phyloP scores from a whole-genome alignment of 1,140 invertebrate genomes.

The Diprion similis region DNA sequence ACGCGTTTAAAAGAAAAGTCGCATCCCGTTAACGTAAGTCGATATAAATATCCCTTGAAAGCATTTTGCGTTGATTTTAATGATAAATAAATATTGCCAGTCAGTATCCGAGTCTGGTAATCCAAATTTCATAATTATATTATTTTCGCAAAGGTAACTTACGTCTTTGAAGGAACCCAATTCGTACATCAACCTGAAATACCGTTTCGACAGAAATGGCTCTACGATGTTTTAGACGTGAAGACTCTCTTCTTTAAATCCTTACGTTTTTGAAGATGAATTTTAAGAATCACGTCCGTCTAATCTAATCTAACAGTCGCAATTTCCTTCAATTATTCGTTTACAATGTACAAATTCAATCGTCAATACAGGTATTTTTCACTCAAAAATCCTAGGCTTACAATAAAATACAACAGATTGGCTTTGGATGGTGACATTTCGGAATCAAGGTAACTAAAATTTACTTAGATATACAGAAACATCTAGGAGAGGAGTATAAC shows the following conservation, averaged over 20 bases:
- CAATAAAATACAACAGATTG: too few relatives aligned
- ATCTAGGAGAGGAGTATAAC: too few relatives aligned
- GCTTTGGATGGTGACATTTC: too few relatives aligned
- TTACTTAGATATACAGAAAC: too few relatives aligned
- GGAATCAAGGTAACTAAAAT: too few relatives aligned
- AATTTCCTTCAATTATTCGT: too few relatives aligned
- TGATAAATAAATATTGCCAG: not conserved
- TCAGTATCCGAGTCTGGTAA: not conserved
- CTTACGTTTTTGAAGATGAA: not conserved
- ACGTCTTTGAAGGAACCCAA: slow-evolving; percentile 40
- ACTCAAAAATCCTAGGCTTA: too few relatives aligned
- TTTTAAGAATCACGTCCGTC: too few relatives aligned
- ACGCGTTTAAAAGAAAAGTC: slow-evolving; percentile 22
- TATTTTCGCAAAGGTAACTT: slow-evolving; percentile 29
- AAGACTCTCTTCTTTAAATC: slow-evolving; percentile 25
- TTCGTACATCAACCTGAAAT: slow-evolving; percentile 32
- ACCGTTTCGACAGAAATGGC: slow-evolving; percentile 40
- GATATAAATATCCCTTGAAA: not conserved
- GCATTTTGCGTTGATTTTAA: slow-evolving; percentile 2
- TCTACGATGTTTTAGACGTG: slow-evolving; percentile 41
- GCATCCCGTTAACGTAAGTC: slow-evolving; percentile 39
- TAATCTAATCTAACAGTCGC: too few relatives aligned
- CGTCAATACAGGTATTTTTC: too few relatives aligned
- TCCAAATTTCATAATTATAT: too few relatives aligned
- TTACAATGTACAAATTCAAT: too few relatives aligned